Conservation (phyloP, 2,888 invertebrate species). For the Tenodera sinensis region DNA sequence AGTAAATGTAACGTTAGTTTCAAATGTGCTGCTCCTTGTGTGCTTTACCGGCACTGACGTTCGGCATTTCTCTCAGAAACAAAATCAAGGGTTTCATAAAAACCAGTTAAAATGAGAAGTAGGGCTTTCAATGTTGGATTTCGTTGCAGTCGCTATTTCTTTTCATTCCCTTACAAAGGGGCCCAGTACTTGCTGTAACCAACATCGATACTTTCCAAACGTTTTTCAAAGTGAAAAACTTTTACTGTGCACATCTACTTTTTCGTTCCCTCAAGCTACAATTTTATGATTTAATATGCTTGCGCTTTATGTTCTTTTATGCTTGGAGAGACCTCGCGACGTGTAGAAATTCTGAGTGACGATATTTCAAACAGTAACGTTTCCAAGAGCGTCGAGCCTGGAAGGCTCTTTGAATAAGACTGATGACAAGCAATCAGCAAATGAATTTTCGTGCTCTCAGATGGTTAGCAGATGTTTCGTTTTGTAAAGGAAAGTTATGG, state of each 20-base stretch:
- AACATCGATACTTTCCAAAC: background rate
- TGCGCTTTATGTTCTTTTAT: background rate
- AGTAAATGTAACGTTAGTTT: no score
- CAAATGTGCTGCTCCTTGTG: no score
- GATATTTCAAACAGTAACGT: background rate
- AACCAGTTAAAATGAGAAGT: no score
- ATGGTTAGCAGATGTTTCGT: background rate
- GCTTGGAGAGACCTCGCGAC: background rate
- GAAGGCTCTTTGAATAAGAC: background rate
- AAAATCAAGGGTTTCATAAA: no score
- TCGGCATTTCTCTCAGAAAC: no score
- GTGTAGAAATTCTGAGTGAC: background rate
- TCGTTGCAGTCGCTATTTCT: no score
- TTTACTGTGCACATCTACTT: background rate
- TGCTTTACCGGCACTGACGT: no score
- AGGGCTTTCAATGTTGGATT: no score
- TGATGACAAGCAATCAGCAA: background rate
- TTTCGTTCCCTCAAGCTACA: background rate
- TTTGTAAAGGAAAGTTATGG: background rate
- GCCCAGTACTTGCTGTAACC: no score
- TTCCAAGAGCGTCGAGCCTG: background rate
- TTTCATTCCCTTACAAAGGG: no score
- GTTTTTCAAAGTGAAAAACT: background rate
- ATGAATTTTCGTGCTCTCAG: background rate
- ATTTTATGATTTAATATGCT: background rate